Conservation (phyloP, 2,888 invertebrate species). For the Mesochorus sp. region DNA sequence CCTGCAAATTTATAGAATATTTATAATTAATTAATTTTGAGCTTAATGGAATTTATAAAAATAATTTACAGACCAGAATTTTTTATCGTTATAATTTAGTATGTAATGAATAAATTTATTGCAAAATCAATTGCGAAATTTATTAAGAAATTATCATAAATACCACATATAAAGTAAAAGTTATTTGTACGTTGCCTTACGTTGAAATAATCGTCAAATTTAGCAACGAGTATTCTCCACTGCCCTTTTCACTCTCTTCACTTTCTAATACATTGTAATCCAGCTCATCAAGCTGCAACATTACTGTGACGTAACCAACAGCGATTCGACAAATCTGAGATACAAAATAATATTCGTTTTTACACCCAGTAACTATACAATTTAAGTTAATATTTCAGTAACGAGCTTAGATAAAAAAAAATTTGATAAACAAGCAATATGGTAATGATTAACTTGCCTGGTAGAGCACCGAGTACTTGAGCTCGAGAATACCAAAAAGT, state of each 20-base stretch:
- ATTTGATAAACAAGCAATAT: not conserved
- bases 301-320: conserved; percentile 55
- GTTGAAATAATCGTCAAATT: not conserved
- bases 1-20: too few species aligned
- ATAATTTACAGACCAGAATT: too few species aligned
- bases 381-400: not conserved
- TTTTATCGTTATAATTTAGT: too few species aligned
- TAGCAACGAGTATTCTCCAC: not conserved
- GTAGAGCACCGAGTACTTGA: conserved; percentile 37
- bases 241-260: too few species aligned
- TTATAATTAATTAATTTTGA: too few species aligned
- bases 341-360: not conserved
- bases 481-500: conserved; percentile 44
- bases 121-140: too few species aligned
- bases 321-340: conserved; percentile 44
- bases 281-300: conserved; percentile 55
- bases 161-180: too few species aligned
- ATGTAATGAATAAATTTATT: too few species aligned
- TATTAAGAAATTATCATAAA: too few species aligned
- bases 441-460: conserved; percentile 25
- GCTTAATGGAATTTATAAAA: too few species aligned
- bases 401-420: not conserved
- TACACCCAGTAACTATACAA: not conserved
- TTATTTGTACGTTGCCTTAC: too few species aligned
- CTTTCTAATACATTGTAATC: too few species aligned